Evolutionary conservation across 2,888 invertebrate genomes (phyloP).

Genomic region (Agrotis segetum): DNA sequence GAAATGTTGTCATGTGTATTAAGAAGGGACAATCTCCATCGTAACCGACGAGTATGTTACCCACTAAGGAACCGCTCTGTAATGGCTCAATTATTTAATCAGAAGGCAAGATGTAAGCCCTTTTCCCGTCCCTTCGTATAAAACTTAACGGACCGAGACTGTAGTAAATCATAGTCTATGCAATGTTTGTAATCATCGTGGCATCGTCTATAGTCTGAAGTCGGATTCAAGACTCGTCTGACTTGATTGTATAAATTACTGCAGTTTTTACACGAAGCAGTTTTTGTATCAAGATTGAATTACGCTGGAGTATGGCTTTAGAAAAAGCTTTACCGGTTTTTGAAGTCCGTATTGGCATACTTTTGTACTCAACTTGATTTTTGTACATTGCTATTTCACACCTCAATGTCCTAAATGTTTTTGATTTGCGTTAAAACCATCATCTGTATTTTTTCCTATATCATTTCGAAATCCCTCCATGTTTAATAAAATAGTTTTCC

Average conservation of each 20-base stretch:
- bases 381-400: not conserved
- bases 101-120: not conserved
- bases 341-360: not conserved
- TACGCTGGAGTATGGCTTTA: not conserved
- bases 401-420: not conserved
- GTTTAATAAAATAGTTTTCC: constrained; percentile 6
- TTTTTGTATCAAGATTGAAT: constrained; percentile 13
- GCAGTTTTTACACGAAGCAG: not conserved
- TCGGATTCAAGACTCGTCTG: not conserved
- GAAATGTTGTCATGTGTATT: constrained; percentile 8
- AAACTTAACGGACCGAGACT: constrained; percentile 22
- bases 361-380: not conserved
- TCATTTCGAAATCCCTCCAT: not conserved
- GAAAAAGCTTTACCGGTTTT: constrained; percentile 22
- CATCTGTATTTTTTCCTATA: not conserved
- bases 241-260: constrained; percentile 9
- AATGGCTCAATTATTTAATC: constrained; percentile 46
- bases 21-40: not conserved
- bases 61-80: constrained; percentile 24
- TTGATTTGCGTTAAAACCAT: not conserved
- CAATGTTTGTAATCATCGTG: not conserved
- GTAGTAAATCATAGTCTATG: constrained; percentile 1
- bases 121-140: constrained; percentile 21
- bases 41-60: not conserved
- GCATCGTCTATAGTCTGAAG: not conserved